Percentiles rank a stretch among this genome's conserved stretches.
These are phyloP conservation scores for Dendrolimus pini DNA, from an alignment of 2,888 invertebrate genomes.

Conservation along the genomic window DNA sequence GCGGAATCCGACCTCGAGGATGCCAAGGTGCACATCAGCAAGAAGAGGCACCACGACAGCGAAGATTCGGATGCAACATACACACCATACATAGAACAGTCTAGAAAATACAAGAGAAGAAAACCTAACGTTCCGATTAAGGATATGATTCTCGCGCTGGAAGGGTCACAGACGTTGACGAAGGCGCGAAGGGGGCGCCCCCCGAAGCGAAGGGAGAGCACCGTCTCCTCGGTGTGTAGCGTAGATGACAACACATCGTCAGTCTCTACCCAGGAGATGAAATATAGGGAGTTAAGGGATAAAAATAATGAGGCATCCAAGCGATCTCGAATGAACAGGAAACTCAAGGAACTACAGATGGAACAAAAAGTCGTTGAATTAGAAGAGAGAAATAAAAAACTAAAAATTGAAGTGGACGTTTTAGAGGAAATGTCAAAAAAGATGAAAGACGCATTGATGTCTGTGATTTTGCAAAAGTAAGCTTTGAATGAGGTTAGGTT, in stretches of 20 bases:
- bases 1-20: constrained; percentile 59
- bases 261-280: constrained; percentile 59
- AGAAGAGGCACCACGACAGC: constrained; percentile 43
- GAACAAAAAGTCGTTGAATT: constrained; percentile 69
- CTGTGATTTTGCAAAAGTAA: constrained; percentile 78
- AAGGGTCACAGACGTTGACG: constrained; percentile 52
- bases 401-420: constrained; percentile 80
- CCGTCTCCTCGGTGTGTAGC: constrained; percentile 60
- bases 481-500: constrained; percentile 12
- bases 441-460: constrained; percentile 80
- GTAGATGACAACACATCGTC: constrained; percentile 56
- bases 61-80: constrained; percentile 68
- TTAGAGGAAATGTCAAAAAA: constrained; percentile 81
- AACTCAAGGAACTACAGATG: constrained; percentile 76
- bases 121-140: constrained; percentile 58
- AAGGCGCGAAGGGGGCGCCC: constrained; percentile 72
- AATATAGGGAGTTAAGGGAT: constrained; percentile 82
- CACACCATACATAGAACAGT: constrained; percentile 46
- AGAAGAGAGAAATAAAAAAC: constrained; percentile 78
- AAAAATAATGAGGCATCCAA: constrained; percentile 89
- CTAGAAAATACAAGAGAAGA: constrained; percentile 48
- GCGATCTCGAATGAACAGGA: constrained; percentile 83
- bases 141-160: constrained; percentile 59
- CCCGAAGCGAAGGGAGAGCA: constrained; percentile 69
- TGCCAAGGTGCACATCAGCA: constrained; percentile 29